Evolutionary conservation across 2,797 vertebrate genomes (phyloP).

Genomic region (Aselliscus stoliczkanus): DNA sequence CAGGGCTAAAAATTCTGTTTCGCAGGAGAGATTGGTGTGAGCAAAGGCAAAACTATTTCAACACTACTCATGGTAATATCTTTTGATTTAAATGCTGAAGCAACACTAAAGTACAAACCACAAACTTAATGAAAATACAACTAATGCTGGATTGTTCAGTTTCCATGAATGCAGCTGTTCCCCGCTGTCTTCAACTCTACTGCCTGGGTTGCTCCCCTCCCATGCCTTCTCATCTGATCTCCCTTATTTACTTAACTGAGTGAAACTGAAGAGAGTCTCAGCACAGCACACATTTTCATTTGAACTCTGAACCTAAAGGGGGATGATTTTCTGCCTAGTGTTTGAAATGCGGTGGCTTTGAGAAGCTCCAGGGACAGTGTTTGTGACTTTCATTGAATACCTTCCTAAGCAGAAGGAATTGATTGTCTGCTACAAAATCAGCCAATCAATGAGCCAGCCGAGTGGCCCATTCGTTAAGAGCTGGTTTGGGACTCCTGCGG

Average conservation of each 20-base stretch:
- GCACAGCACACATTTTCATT: not conserved
- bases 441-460: too few relatives aligned
- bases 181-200: not conserved
- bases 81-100: not conserved
- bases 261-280: not conserved
- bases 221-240: not conserved
- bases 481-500: too few relatives aligned
- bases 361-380: not conserved
- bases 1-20: not conserved
- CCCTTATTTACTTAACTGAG: not conserved
- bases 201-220: not conserved
- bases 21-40: not conserved
- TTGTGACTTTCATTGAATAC: not conserved
- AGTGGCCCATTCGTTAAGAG: too few relatives aligned
- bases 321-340: not conserved
- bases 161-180: not conserved
- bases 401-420: not conserved
- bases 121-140: constrained; percentile 12
- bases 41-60: not conserved
- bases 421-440: not conserved
- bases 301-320: not conserved
- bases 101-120: not conserved
- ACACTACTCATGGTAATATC: not conserved
- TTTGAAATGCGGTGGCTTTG: not conserved
- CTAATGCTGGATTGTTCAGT: not conserved